Evolutionary conservation across 53 echinoderm and acorn worm genomes (phyloP).

Genomic region (Pentamera pediparva): DNA sequence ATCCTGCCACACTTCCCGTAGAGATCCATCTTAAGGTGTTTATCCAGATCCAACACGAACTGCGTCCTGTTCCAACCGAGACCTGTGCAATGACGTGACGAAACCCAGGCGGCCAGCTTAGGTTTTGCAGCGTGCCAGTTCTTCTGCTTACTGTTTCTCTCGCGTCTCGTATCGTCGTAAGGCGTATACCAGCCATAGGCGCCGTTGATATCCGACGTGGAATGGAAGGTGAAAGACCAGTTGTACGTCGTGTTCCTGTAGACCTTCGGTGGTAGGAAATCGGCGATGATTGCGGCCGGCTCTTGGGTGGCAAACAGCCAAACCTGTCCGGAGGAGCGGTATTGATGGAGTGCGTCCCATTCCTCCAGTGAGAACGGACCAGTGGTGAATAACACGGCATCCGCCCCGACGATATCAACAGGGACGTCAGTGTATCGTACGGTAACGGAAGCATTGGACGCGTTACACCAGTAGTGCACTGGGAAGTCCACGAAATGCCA

Average conservation of each 20-base stretch:
- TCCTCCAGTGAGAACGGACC: constrained; percentile 1
- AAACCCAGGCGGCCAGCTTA: neutral
- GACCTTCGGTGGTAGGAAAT: neutral
- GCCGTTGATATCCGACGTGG: neutral
- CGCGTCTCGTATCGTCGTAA: neutral
- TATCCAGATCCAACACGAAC: neutral
- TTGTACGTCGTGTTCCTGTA: neutral
- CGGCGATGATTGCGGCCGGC: neutral
- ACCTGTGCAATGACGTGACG: neutral
- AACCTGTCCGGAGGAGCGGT: neutral
- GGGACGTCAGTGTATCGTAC: neutral
- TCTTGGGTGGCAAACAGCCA: constrained; percentile 15
- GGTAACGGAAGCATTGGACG: neutral
- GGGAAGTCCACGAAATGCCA: constrained; percentile 16
- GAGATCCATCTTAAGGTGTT: neutral
- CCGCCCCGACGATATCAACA: neutral
- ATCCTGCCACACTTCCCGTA: neutral
- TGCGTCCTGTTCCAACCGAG: constrained; percentile 5
- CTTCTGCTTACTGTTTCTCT: no score
- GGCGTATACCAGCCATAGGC: constrained; percentile 17
- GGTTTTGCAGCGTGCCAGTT: neutral
- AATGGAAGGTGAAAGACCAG: constrained; percentile 26
- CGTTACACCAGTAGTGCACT: neutral
- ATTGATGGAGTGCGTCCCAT: neutral
- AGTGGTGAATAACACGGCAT: constrained; percentile 1